These are phyloP conservation scores for Conus ventricosus DNA, from an alignment of 1,140 invertebrate species.

Conservation along the genomic window DNA sequence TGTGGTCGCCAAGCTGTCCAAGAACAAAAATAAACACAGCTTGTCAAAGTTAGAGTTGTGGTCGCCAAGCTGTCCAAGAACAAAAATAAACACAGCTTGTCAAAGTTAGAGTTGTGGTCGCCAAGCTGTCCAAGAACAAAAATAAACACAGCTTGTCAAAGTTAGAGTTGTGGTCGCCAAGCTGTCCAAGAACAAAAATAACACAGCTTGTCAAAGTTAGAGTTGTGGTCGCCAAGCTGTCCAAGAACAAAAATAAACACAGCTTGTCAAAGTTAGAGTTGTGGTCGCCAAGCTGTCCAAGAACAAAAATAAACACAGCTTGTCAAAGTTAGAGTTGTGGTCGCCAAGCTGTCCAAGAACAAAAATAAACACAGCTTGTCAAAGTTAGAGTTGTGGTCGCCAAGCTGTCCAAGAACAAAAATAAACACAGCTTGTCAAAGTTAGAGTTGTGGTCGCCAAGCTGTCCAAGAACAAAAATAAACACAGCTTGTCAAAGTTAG, in stretches of 20 bases:
- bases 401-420: conserved; percentile 8
- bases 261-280: conserved; percentile 13
- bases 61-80: conserved; percentile 1
- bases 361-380: not conserved
- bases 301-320: not conserved
- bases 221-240: not conserved
- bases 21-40: not conserved
- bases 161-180: not conserved
- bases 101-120: not conserved
- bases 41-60: conserved; percentile 14
- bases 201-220: too few relatives aligned
- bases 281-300: conserved; percentile 4
- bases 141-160: not conserved
- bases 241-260: not conserved
- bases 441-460: not conserved
- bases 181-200: not conserved
- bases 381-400: not conserved
- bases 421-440: not conserved
- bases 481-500: conserved; percentile 1
- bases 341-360: conserved; percentile 6
- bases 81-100: not conserved
- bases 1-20: conserved; percentile 6
- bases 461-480: not conserved
- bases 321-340: not conserved
- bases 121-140: conserved; percentile 16